Percentiles rank a stretch among this genome's conserved stretches.
Evolutionary conservation across 2,797 vertebrate genomes (phyloP).

Genomic region (Petrocephalus sullivani): DNA sequence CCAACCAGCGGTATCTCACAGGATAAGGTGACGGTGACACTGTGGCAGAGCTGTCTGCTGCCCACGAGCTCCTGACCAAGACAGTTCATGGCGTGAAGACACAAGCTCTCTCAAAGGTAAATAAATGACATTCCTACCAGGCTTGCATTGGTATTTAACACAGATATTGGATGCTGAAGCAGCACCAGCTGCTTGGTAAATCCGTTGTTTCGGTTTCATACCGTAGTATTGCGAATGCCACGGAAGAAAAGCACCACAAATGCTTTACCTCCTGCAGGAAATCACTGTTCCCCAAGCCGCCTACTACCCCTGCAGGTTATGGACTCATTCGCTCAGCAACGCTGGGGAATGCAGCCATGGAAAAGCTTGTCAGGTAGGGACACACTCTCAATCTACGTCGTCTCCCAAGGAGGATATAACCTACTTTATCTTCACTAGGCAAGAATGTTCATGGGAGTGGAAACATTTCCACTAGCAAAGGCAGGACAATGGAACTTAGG

Average conservation of each 20-base stretch:
- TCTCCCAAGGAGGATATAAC: slow-evolving; percentile 30
- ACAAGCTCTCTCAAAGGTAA: neutral
- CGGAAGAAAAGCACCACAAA: neutral
- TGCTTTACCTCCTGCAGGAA: slow-evolving; percentile 33
- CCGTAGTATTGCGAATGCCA: neutral
- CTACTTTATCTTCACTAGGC: slow-evolving; percentile 41
- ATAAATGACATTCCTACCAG: neutral
- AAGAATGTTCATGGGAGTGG: neutral
- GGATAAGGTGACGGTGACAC: neutral
- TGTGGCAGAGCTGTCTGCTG: neutral
- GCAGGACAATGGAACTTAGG: neutral
- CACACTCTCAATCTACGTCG: neutral
- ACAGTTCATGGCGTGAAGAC: neutral
- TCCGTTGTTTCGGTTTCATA: neutral
- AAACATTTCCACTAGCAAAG: neutral
- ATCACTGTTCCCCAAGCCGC: slow-evolving; percentile 56
- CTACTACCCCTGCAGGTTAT: slow-evolving; percentile 43
- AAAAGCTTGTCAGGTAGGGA: slow-evolving; percentile 44
- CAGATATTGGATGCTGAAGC: neutral
- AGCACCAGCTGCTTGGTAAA: neutral
- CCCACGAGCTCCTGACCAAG: neutral
- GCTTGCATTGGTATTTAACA: neutral
- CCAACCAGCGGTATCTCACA: neutral
- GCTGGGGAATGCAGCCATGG: slow-evolving; percentile 34
- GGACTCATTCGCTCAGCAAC: slow-evolving; percentile 56